Evolutionary conservation across 2,797 vertebrate species (phyloP).

Genomic region (Tauraco hartlaubi): DNA sequence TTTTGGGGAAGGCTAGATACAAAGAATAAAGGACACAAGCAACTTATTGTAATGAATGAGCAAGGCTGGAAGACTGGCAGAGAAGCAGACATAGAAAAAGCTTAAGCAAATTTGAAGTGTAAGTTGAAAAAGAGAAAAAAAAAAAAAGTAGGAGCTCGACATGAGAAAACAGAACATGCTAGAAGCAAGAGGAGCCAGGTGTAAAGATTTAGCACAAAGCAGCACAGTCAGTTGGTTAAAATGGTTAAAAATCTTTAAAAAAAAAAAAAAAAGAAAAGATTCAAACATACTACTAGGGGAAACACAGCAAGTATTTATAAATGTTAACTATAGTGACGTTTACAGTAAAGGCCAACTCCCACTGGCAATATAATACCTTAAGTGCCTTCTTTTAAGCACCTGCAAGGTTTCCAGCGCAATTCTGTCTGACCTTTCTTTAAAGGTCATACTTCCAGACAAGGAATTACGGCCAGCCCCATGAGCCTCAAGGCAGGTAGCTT

Average conservation of each 20-base stretch:
- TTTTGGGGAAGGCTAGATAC: background rate
- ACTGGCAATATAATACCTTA: constrained; percentile 24
- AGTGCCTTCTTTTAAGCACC: background rate
- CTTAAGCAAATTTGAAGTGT: background rate
- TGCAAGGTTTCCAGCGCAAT: constrained; percentile 23
- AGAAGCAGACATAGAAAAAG: background rate
- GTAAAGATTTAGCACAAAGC: background rate
- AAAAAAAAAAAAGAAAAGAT: background rate
- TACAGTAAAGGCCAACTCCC: constrained; percentile 46
- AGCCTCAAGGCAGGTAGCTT: background rate
- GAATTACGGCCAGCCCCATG: background rate
- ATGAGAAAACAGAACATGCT: background rate
- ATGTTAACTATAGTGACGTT: background rate
- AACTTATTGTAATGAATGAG: background rate
- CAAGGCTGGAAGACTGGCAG: background rate
- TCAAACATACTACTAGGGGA: background rate
- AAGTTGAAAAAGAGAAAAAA: background rate
- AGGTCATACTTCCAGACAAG: constrained; percentile 22
- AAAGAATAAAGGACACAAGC: background rate
- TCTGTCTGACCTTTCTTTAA: constrained; percentile 53
- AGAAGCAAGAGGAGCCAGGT: background rate
- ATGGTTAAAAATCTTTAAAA: background rate
- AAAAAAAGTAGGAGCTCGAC: background rate
- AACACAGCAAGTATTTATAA: background rate
- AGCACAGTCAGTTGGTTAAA: background rate